Evolutionary conservation across 30 jellyfish, hydroid and myxozoan genomes (phyloP).

Genomic region (Morbakka virulenta): DNA sequence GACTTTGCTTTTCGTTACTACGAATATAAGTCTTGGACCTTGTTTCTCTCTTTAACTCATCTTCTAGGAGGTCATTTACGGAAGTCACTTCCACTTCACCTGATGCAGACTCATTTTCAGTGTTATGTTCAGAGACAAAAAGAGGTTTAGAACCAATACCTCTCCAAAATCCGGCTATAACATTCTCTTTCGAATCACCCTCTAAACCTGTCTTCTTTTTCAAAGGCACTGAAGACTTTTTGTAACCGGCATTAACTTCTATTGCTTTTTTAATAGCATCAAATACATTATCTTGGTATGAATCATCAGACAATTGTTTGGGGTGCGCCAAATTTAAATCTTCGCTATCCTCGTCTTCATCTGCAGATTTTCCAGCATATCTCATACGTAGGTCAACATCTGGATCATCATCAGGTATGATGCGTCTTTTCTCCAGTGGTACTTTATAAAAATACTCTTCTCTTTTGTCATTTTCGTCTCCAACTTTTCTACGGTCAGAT

Average conservation of each 20-base stretch:
- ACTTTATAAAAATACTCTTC: background rate
- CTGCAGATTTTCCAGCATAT: conserved; percentile 43
- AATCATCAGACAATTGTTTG: conserved; percentile 3
- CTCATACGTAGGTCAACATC: conserved; percentile 74
- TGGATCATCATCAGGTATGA: conserved; percentile 60
- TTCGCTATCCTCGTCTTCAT: conserved; percentile 9
- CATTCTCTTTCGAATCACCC: conserved; percentile 43
- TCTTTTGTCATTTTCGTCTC: background rate
- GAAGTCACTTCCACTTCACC: conserved; percentile 26
- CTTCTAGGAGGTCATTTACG: background rate
- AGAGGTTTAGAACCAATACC: conserved; percentile 93
- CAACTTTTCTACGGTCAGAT: background rate
- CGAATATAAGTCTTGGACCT: background rate
- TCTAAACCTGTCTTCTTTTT: background rate
- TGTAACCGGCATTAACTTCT: background rate
- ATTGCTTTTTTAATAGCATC: background rate
- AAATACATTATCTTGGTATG: background rate
- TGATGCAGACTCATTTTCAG: conserved; percentile 38
- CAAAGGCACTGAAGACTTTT: background rate
- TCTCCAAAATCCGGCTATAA: conserved; percentile 84
- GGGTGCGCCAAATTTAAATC: conserved; percentile 1
- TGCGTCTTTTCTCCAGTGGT: conserved; percentile 31
- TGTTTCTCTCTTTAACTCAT: background rate
- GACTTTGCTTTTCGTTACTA: background rate
- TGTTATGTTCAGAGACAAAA: conserved; percentile 54